Evolutionary conservation across 2,113 vertebrate species (phyloP).

Genomic region (Uropsilus gracilis): DNA sequence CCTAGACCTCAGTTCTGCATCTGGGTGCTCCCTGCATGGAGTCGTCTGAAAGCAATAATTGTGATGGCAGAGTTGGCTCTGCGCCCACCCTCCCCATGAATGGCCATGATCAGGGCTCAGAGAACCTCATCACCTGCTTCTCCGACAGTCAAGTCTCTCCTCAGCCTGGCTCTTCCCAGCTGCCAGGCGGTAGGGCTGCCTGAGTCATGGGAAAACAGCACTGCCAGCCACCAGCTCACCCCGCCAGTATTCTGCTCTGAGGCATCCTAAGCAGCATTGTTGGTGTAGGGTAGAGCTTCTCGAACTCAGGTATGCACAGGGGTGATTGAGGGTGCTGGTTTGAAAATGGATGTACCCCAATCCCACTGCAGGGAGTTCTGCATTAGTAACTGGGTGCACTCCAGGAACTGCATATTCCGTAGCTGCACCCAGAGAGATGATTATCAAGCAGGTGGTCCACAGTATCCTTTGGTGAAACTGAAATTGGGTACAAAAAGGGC

Average conservation of each 20-base stretch:
- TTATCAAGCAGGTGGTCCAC: too few relatives aligned
- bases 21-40: not conserved
- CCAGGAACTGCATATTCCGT: not conserved
- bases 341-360: not conserved
- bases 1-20: not conserved
- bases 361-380: not conserved
- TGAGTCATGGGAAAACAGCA: not conserved
- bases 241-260: not conserved
- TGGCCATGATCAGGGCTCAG: not conserved
- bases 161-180: not conserved
- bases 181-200: not conserved
- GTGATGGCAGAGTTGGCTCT: not conserved
- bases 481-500: too few relatives aligned
- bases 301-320: not conserved
- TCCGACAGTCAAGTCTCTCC: not conserved
- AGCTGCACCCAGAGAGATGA: not conserved
- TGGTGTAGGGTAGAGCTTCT: not conserved
- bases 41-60: too few relatives aligned
- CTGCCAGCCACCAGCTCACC: not conserved
- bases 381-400: not conserved
- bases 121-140: not conserved
- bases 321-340: not conserved
- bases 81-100: not conserved
- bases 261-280: rapidly evolving
- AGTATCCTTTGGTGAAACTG: not conserved